Conservation (phyloP, 2,888 invertebrate species). For the Zhengitettix transpicula region DNA sequence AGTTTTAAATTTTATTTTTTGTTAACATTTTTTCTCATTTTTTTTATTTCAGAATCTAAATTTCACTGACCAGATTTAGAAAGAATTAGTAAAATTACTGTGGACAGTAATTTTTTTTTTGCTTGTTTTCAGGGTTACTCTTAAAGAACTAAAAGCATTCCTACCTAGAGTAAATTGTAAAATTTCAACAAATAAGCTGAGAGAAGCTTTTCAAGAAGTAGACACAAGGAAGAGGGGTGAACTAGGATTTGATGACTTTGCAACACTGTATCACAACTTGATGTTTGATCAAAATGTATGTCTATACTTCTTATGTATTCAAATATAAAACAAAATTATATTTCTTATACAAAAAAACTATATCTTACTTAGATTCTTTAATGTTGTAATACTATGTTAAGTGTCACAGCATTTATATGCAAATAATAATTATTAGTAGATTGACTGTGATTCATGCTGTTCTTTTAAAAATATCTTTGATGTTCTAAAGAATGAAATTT, state of each 20-base stretch:
- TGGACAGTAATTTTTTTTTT: not conserved
- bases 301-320: conserved; percentile 10
- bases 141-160: conserved; percentile 84
- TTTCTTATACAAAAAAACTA: too few species aligned
- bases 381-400: not conserved
- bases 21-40: too few species aligned
- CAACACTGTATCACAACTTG: conserved; percentile 64
- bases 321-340: too few species aligned
- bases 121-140: conserved; percentile 45
- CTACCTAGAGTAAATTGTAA: conserved; percentile 80
- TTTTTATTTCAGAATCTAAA: too few species aligned
- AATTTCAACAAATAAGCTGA: conserved; percentile 65
- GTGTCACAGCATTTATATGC: too few species aligned
- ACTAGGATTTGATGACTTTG: conserved; percentile 82
- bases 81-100: not conserved
- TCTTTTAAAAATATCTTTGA: too few species aligned
- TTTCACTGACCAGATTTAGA: not conserved
- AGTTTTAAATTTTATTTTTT: too few species aligned
- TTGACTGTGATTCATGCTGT: too few species aligned
- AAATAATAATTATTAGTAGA: too few species aligned
- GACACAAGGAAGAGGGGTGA: conserved; percentile 61
- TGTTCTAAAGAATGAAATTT: too few species aligned
- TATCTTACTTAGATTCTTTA: too few species aligned
- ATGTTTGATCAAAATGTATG: conserved; percentile 66
- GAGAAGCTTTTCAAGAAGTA: conserved; percentile 75